Percentiles rank a stretch among this genome's conserved stretches.
Conservation (phyloP, 2,113 vertebrate genomes). For the Peromyscus polionotus region DNA sequence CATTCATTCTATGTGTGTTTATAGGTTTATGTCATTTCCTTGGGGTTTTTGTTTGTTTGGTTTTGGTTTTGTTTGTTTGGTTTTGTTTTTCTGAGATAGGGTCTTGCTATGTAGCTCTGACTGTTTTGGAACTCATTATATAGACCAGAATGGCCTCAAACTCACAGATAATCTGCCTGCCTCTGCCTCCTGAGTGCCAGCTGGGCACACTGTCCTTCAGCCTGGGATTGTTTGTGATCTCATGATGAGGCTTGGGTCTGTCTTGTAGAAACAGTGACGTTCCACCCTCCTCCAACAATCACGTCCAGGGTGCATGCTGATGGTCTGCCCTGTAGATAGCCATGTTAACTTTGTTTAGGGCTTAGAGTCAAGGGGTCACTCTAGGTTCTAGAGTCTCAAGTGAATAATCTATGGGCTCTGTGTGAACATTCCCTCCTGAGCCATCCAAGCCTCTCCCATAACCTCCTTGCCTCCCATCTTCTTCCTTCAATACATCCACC, state of each 20-base stretch:
- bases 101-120: background rate
- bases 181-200: background rate
- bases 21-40: background rate
- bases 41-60: too few relatives aligned
- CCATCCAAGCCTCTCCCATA: background rate
- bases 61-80: too few relatives aligned
- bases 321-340: background rate
- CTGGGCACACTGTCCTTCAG: background rate
- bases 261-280: background rate
- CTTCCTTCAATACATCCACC: background rate
- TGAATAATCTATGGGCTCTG: background rate
- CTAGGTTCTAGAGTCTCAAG: background rate
- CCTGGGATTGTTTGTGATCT: background rate
- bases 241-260: background rate
- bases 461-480: background rate
- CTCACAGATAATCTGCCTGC: background rate
- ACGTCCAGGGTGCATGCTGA: background rate
- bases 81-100: background rate
- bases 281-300: background rate
- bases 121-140: background rate
- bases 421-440: too few relatives aligned
- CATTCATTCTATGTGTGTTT: background rate
- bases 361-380: background rate
- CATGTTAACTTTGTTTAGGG: background rate
- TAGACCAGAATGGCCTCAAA: background rate